These are phyloP conservation scores for Yasuhikotakia modesta DNA, from an alignment of 2,797 vertebrate genomes.

Conservation along the genomic window DNA sequence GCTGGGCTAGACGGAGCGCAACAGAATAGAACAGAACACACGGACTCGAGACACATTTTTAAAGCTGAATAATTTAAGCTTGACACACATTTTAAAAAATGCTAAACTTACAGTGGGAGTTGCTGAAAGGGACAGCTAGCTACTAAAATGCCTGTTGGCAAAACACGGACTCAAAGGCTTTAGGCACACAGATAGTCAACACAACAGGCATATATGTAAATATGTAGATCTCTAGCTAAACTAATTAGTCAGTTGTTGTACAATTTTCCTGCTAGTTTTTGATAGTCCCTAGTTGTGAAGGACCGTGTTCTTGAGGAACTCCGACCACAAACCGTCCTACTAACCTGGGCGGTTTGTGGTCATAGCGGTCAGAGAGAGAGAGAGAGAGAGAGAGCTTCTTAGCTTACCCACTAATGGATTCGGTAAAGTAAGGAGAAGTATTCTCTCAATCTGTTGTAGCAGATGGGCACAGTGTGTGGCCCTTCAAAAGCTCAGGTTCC, in stretches of 20 bases:
- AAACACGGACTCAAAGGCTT: too few relatives aligned
- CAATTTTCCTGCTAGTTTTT: too few relatives aligned
- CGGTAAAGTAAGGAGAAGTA: conserved; percentile 66
- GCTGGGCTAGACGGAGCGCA: neutral
- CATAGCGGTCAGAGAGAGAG: conserved; percentile 23
- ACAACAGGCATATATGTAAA: too few relatives aligned
- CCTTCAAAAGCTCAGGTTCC: conserved; percentile 66
- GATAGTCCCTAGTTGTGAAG: too few relatives aligned
- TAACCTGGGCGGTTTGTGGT: neutral
- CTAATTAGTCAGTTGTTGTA: too few relatives aligned
- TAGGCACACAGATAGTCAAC: too few relatives aligned
- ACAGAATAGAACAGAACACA: neutral
- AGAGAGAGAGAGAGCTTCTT: conserved; percentile 52
- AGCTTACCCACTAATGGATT: conserved; percentile 66
- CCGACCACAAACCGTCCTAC: neutral
- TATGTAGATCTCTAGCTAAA: too few relatives aligned
- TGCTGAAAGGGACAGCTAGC: neutral
- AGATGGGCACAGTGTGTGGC: conserved; percentile 78
- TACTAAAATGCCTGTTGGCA: neutral
- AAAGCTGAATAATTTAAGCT: neutral
- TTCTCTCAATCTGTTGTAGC: conserved; percentile 75
- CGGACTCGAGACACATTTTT: neutral
- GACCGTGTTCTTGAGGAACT: neutral
- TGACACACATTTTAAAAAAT: neutral
- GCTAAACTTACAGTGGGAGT: neutral